Base-by-base conservation (phyloP, 2,888 invertebrate genomes). In the Polyommatus icarus region DNA sequence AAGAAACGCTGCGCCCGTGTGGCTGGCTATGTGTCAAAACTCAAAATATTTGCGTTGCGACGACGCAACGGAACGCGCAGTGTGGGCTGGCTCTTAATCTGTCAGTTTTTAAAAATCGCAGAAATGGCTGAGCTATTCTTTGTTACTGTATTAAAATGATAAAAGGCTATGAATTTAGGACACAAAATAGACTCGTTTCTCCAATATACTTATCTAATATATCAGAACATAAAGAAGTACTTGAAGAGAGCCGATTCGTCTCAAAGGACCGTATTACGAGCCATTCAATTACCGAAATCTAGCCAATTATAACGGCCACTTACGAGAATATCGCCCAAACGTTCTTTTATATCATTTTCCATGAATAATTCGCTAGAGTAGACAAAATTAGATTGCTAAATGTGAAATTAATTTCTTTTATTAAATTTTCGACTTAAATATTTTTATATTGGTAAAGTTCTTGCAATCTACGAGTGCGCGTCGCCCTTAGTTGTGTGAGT, bases 361-460 rank as follows among this genome's bases (percentile, higher is more conserved):
- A 67, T 29, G 67, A 67, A 67, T 67, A 32, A 67, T 67, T 67
- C 29, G 29, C 15, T 15, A 67, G 61, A 24, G 61, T 61, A 20
- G 67, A 67, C 67, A 32, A 67, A 67, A 67, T 67, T 67, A 67
- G 67, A 15, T 32, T 67, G 10, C 32, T 29, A 32, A 67, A 67
- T 15, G 20, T 67, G 29, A 32, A 67, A 29, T 18, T 67, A 67
- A 67, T 15, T 61, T 61, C 61, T 24, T 61, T 67, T 67, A 67
- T 67, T 67, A 67, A 67, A 67, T 67, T 67, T 67, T 32, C 67
- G 15, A 15, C 67, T 54, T 54, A 10, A 10, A 46, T 10, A 67
- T 29, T 15, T 67, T 6, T 67, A 18, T 67, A 67, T 67, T 67
- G 12, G 67, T 32, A n/a, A n/a, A n/a, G n/a, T n/a, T n/a, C n/a